Percentiles rank a stretch among this genome's conserved stretches.
These are phyloP conservation scores for Athalia cordata DNA, from an alignment of 2,888 invertebrate species.

Conservation along the genomic window DNA sequence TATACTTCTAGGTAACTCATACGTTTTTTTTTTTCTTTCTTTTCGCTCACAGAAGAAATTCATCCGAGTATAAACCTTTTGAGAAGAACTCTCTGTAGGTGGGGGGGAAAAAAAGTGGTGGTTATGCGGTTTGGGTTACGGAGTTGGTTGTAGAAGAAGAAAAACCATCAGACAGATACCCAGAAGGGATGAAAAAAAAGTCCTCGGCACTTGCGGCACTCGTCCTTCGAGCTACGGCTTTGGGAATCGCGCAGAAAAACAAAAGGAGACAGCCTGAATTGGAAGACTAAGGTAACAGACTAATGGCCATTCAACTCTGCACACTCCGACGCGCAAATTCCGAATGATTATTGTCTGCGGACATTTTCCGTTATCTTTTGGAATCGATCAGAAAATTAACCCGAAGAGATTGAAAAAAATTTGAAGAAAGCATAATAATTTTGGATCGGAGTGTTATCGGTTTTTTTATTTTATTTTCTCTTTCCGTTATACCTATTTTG, in stretches of 20 bases:
- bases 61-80: not conserved
- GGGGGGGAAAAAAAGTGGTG: not conserved
- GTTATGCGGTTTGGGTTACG: not conserved
- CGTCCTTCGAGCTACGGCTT: not conserved
- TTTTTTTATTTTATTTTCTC: not conserved
- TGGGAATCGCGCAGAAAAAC: not conserved
- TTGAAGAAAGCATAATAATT: too few species aligned
- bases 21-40: not conserved
- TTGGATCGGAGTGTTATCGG: too few species aligned
- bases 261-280: not conserved
- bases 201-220: not conserved
- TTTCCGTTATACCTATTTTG: not conserved
- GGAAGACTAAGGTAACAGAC: slow-evolving; percentile 1
- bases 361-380: too few species aligned
- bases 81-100: not conserved
- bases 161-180: not conserved
- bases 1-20: not conserved
- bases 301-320: not conserved
- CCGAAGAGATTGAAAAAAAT: too few species aligned
- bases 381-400: too few species aligned
- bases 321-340: too few species aligned
- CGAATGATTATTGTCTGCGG: too few species aligned
- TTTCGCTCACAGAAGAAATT: not conserved
- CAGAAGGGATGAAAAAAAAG: slow-evolving; percentile 1
- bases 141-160: not conserved